Conservation (phyloP, 2,113 vertebrate species). For the Opisthocomus hoazin region DNA sequence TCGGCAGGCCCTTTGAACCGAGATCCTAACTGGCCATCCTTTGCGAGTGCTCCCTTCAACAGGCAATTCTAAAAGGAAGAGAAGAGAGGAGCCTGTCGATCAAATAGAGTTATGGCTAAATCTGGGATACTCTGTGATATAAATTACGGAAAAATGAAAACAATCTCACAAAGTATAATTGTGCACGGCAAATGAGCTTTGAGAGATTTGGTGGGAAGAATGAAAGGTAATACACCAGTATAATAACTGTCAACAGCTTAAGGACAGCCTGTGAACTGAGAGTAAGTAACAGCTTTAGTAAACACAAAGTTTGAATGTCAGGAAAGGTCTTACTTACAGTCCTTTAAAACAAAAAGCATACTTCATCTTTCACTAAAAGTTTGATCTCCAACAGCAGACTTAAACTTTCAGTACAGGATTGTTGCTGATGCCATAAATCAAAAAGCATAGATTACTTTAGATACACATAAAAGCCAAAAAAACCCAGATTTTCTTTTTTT, state of each 20-base stretch:
- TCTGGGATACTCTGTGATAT: neutral
- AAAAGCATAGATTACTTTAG: neutral
- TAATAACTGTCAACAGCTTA: constrained; percentile 18
- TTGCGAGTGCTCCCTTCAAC: neutral
- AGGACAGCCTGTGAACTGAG: neutral
- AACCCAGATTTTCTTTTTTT: rapidly evolving
- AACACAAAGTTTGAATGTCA: neutral
- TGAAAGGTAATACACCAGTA: neutral
- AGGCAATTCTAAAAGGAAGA: neutral
- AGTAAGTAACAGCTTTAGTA: neutral
- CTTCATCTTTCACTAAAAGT: neutral
- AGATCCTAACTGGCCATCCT: neutral
- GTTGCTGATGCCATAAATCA: neutral
- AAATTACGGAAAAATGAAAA: constrained; percentile 47
- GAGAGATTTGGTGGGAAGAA: neutral
- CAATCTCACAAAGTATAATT: neutral
- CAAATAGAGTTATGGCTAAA: neutral
- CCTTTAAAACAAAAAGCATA: neutral
- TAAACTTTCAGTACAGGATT: neutral
- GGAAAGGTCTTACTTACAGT: neutral
- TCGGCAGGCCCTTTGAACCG: neutral
- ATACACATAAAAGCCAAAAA: neutral
- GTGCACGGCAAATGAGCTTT: neutral
- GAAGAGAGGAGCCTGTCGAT: neutral
- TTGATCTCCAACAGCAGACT: neutral